phyloP scores from a whole-genome alignment of 2,888 invertebrate species.

The Dusona sp. region DNA sequence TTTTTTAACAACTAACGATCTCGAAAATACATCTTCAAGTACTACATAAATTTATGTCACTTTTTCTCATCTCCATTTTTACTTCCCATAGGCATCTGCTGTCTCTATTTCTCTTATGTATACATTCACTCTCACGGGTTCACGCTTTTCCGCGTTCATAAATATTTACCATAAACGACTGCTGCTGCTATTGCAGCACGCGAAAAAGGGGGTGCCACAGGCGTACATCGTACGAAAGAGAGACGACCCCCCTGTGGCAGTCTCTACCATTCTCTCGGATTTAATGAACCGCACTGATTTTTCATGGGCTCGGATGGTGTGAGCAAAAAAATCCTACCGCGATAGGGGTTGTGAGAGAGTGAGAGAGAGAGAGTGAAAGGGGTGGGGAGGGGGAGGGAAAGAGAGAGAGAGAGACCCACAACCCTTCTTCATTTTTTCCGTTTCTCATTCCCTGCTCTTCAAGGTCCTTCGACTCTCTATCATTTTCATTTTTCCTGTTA shows the following conservation, averaged over 20 bases:
- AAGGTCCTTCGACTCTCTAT: conserved; percentile 10
- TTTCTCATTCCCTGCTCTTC: conserved; percentile 49
- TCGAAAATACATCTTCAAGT: neutral
- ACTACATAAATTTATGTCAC: conserved; percentile 37
- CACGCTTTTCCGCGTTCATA: conserved; percentile 78
- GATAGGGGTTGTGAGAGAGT: conserved; percentile 66
- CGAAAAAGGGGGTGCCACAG: conserved; percentile 54
- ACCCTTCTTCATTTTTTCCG: conserved; percentile 55
- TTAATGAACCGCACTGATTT: conserved; percentile 83
- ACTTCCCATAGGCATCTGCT: conserved; percentile 2
- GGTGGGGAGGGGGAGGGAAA: conserved; percentile 24
- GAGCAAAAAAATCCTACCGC: conserved; percentile 39
- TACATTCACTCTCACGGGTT: conserved; percentile 29
- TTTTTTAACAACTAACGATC: neutral
- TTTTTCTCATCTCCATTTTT: conserved; percentile 2
- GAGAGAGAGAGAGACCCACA: conserved; percentile 59
- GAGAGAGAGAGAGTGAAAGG: conserved; percentile 39
- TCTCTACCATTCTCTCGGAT: conserved; percentile 79
- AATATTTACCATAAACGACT: conserved; percentile 80
- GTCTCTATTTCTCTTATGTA: conserved; percentile 7
- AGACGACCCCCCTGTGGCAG: conserved; percentile 56
- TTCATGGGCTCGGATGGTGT: conserved; percentile 76
- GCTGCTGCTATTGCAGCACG: conserved; percentile 49
- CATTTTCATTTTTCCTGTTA: conserved; percentile 13
- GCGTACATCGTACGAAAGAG: conserved; percentile 55